These are phyloP conservation scores for Agapornis roseicollis DNA, from an alignment of 2,113 vertebrate species.

Conservation along the genomic window DNA sequence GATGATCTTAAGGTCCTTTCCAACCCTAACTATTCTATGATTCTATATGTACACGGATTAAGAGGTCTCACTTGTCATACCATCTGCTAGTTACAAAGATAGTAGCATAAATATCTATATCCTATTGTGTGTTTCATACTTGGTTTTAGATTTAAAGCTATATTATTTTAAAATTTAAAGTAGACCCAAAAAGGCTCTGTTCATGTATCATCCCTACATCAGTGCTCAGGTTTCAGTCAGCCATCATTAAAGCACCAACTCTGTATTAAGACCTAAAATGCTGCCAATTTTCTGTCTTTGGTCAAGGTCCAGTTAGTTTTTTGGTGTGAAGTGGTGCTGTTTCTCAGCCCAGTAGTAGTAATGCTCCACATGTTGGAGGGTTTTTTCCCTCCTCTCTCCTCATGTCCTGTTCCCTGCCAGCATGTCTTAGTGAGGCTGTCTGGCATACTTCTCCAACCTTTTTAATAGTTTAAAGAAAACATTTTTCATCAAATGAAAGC, in stretches of 20 bases:
- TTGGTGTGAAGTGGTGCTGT: neutral
- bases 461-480: constrained; percentile 16
- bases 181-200: neutral
- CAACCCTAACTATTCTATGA: no score
- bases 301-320: constrained; percentile 40
- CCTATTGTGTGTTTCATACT: neutral
- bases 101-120: neutral
- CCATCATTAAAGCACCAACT: neutral
- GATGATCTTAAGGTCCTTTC: no score
- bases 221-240: neutral
- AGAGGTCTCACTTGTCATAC: neutral
- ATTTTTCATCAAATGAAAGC: constrained; percentile 23
- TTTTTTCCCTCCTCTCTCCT: neutral
- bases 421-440: neutral
- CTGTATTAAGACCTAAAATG: constrained; percentile 7
- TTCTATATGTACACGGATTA: neutral
- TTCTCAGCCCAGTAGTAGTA: constrained; percentile 5
- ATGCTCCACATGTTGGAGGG: neutral
- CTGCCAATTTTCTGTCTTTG: constrained; percentile 39
- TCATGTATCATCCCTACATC: neutral
- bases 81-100: neutral
- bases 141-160: neutral
- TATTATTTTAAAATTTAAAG: neutral
- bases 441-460: neutral
- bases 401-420: neutral